Percentiles rank a stretch among this genome's conserved stretches.
Conservation (phyloP, 2,888 invertebrate species). For the Saturnia pavonia region DNA sequence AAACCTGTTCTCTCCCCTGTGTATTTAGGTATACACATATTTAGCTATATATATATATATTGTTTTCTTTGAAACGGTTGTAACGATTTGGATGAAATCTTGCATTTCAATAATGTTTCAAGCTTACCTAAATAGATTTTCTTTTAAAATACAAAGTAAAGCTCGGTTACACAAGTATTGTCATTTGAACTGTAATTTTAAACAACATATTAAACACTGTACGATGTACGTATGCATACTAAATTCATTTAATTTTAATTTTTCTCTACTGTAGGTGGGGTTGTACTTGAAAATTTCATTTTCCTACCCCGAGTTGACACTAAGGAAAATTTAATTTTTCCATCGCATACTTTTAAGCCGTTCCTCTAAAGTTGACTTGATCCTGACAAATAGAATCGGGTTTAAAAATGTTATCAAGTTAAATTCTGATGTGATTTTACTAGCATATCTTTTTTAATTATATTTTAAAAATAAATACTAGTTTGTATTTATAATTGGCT, state of each 20-base stretch:
- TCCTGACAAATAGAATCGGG: background rate
- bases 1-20: too few species aligned
- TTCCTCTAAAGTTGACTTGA: background rate
- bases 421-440: background rate
- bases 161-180: too few species aligned
- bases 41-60: too few species aligned
- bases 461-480: background rate
- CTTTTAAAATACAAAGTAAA: too few species aligned
- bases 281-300: background rate
- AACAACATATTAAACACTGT: background rate
- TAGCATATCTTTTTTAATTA: background rate
- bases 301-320: slow-evolving; percentile 2
- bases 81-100: too few species aligned
- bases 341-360: background rate
- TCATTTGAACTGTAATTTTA: background rate
- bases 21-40: too few species aligned
- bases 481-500: too few species aligned
- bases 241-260: background rate
- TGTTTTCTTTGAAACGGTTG: too few species aligned
- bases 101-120: too few species aligned
- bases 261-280: background rate
- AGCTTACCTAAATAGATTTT: too few species aligned
- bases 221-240: background rate
- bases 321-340: slow-evolving; percentile 7
- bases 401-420: background rate